Base-by-base conservation (phyloP, 2,797 vertebrate species). In the Sciurus carolinensis region DNA sequence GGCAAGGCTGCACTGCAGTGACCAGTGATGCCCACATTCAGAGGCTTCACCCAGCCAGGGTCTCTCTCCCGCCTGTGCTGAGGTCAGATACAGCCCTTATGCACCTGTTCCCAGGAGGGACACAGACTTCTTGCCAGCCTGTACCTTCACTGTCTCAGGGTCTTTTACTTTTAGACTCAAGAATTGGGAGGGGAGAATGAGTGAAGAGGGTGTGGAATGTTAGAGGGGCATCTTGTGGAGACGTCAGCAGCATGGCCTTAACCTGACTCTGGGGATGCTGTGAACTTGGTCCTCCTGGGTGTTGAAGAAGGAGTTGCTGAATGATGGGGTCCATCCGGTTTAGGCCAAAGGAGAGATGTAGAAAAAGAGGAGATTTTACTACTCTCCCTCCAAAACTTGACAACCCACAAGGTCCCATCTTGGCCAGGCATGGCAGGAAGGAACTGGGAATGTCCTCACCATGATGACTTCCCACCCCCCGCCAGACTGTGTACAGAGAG, bases 321-420 rank as follows among this genome's bases (percentile, higher is more conserved):
- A 18, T 7, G 36, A 20, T 20, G 33, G 14, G n/a, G 33, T 22
- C 1, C 2, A 85, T 33, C 13, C 75, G 75, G 44, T 75, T n/a
- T 96, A 47, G 72, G 77, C 77, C 62, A 39, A 20, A n/a, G 57
- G 39, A 96, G 24, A 87, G 82, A 75, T 52, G 42, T 33, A 57
- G 18, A 33, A 52, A 77, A 89, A n/a, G 57, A 33, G 10, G 24
- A 0, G 14, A 22, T 72, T 7, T 1, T 83, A 2, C 42, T 26
- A 3, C 0, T 39, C 22, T 72, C 57, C 62, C n/a, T 30, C 15
- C 59, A 62, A 69, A 62, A 62, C 12, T 47, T 47, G 54, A 69
- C 22, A 28, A 87, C 47, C 33, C 47, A 20, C 1, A 2, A 18
- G 8, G 26, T 54, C 30, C 24, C 39, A 54, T 52, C 22, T 47